Evolutionary conservation across 1,140 invertebrate species (phyloP), one percentile per base, ranked within the genome.

Genomic region (Neodiprion pinetum): DNA sequence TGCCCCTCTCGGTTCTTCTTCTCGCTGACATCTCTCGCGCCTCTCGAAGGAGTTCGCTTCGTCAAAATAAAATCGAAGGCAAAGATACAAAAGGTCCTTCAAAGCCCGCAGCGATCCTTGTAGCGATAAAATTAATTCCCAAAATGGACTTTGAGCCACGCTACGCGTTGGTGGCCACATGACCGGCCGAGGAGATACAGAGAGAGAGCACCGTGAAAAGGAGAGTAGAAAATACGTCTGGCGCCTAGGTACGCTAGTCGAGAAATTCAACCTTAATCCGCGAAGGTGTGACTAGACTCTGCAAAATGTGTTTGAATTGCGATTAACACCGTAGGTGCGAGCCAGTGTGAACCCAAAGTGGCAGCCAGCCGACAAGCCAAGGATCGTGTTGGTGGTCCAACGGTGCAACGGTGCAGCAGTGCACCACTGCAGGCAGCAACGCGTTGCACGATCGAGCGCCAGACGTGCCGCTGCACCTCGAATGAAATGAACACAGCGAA

Each of bases 291-390:
- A 84, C 78, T 77, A 77, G 78, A 81, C 79, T 81, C 79, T 73
- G 75, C 75, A 77, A 82, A 82, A 83, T 85, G 85, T 87, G 86
- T 87, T 88, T 86, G 53, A 61, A 87, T 85, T 86, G 81, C 81
- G 80, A 83, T 87, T 85, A 86, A 85, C 84, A 79, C 85, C 80
- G 82, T 77, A 80, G 53, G 53, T 17, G 78, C 81, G 80, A 77
- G 75, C 76, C 49, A 74, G 77, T 77, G 76, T 77, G 72, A 75
- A 73, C 47, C 67, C 71, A 74, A 77, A 72, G 61, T 48, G 73
- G 23, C 28, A 49, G 47, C 49, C 17, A 71, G 48, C 48, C 23
- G 49, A 61, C 53, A 61, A 61, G 9, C n/a, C 53, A 17, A 61
- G 53, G 7, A 9, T 3, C 28, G 28, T 40, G 28, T 40, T 17